Percentiles rank a stretch among this genome's conserved stretches.
These are phyloP conservation scores for Heterodera carotae DNA, from an alignment of 1,140 invertebrate genomes.

Conservation along the genomic window DNA sequence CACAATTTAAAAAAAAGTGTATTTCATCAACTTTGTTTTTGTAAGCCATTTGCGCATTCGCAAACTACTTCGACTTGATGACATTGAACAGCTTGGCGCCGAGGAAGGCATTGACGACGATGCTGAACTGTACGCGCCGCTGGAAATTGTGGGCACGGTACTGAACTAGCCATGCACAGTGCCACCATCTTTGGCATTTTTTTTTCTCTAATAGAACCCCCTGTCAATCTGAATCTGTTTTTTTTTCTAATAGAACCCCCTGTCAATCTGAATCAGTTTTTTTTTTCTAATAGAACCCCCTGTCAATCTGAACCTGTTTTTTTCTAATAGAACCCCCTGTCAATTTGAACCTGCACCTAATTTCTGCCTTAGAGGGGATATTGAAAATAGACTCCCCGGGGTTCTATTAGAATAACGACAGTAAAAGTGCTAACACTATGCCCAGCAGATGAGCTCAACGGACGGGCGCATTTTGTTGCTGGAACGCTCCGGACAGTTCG, in stretches of 20 bases:
- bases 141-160: slow-evolving; percentile 44
- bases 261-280: no score
- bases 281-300: no score
- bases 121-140: slow-evolving; percentile 47
- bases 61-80: slow-evolving; percentile 39
- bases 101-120: slow-evolving; percentile 44
- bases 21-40: slow-evolving; percentile 2
- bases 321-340: no score
- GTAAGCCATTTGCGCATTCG: slow-evolving; percentile 41
- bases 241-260: no score
- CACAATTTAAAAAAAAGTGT: not conserved
- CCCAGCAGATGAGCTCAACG: slow-evolving; percentile 1
- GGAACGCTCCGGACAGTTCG: slow-evolving; percentile 46
- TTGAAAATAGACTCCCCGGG: no score
- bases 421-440: not conserved
- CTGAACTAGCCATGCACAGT: not conserved
- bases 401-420: no score
- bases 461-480: slow-evolving; percentile 39
- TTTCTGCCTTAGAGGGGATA: no score
- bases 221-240: no score
- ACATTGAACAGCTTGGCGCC: slow-evolving; percentile 31
- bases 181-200: no score
- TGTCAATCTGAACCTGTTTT: no score
- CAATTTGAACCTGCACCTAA: no score
- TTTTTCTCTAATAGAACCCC: no score